Conservation (phyloP, 1,140 invertebrate genomes). For the Diprion similis region DNA sequence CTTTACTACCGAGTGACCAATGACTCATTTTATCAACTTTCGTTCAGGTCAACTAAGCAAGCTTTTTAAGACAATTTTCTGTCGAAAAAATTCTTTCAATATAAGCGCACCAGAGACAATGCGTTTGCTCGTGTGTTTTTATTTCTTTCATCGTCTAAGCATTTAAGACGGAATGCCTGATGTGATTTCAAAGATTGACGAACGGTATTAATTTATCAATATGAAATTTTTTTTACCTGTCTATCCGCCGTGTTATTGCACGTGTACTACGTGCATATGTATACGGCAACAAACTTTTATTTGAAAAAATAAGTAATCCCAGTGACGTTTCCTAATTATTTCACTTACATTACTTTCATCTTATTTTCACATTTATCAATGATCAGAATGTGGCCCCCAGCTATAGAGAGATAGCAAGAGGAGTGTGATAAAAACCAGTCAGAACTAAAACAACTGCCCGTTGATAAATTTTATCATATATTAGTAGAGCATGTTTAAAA, state of each 20-base stretch:
- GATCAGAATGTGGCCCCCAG: background rate
- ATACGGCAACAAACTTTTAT: background rate
- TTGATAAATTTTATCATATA: no score
- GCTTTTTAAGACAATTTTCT: no score
- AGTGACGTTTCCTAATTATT: constrained; percentile 1
- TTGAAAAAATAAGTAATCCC: background rate
- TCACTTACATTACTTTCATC: background rate
- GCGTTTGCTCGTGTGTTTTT: background rate
- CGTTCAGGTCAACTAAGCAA: no score
- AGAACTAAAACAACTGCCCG: no score
- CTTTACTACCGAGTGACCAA: no score
- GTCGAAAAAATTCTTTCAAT: background rate
- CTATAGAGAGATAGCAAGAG: background rate
- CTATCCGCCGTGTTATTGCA: background rate
- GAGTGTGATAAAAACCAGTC: background rate
- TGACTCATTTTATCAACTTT: no score
- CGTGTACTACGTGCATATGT: background rate
- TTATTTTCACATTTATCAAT: background rate
- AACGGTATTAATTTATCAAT: background rate
- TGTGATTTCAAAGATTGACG: no score
- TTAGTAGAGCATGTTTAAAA: no score
- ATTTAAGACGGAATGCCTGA: background rate
- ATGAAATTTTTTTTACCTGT: background rate
- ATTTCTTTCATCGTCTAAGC: background rate
- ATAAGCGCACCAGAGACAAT: background rate